Base-by-base conservation (phyloP, 1,140 invertebrate species). In the Samia ricini region DNA sequence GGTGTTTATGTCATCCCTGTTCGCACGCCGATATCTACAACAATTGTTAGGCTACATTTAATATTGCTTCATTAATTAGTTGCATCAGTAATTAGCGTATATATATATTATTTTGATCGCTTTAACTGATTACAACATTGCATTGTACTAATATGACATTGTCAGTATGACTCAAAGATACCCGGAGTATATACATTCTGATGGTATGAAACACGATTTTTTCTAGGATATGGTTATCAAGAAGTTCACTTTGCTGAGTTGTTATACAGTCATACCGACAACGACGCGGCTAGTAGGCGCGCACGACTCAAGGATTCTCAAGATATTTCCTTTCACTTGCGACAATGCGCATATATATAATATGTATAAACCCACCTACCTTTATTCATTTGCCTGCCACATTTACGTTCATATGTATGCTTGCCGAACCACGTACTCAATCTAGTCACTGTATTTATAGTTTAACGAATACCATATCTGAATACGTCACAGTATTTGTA, bases 261-360 rank as follows among this genome's bases (percentile, higher is more conserved):
- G 63, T n/a, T n/a, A n/a, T 73, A 70, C 72, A 52, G 63, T 74
- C 72, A 63, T 66, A 71, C 72, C 64, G 74, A 65, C 77, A 70
- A 72, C 73, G 69, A 42, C 33, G 33, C 33, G 15, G 72, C 76
- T 71, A 81, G 84, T 83, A 87, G 81, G 83, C 81, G 83, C 86
- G 74, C 78, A 77, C 77, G 77, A 85, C 79, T 86, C 87, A 86
- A 88, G 85, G 83, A 88, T 89, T 75, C 85, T 84, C 81, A 85
- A 85, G 79, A 89, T 87, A 86, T 89, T 89, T 85, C 87, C 86
- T 89, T 89, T 89, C 86, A 89, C 86, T 86, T 81, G 77, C 83
- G 83, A 89, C 83, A 89, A 89, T 89, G 76, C 33, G 15, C 79
- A 77, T 71, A 77, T 71, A 71, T 73, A 72, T 74, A 74, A 68